phyloP scores from a whole-genome alignment of 2,113 vertebrate species.

The Syrrhaptes paradoxus region DNA sequence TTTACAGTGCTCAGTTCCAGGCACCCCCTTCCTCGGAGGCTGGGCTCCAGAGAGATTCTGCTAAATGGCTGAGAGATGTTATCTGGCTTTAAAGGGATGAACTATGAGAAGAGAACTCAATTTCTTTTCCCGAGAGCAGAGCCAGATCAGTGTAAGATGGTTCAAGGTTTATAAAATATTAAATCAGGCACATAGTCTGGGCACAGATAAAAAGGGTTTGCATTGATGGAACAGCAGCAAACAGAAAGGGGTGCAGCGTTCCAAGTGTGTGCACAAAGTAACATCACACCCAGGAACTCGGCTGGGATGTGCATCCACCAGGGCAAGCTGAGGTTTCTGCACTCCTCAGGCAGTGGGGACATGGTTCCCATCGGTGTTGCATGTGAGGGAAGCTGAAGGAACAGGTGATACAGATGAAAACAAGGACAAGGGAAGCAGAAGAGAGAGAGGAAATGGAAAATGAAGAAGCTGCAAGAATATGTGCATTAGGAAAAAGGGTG shows the following conservation, averaged over 20 bases:
- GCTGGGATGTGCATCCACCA: rapidly evolving
- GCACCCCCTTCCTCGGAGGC: background rate
- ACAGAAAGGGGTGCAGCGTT: background rate
- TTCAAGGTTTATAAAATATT: slow-evolving; percentile 41
- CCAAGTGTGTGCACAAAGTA: rapidly evolving
- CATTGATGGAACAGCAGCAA: background rate
- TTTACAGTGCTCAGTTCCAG: slow-evolving; percentile 3
- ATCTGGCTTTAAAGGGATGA: slow-evolving; percentile 44
- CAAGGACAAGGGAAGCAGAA: background rate
- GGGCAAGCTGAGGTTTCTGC: background rate
- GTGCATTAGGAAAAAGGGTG: background rate
- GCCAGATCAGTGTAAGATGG: background rate
- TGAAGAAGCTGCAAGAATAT: background rate
- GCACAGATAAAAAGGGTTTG: background rate
- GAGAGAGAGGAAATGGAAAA: background rate
- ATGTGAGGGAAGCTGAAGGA: background rate
- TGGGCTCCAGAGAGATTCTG: background rate
- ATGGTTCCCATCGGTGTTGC: rapidly evolving
- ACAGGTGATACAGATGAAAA: background rate
- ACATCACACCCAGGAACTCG: background rate
- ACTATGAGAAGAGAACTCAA: slow-evolving; percentile 6
- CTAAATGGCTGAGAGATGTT: slow-evolving; percentile 32
- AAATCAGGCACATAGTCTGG: background rate
- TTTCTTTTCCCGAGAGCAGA: background rate
- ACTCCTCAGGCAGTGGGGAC: rapidly evolving